A percentile compares a stretch with the other conserved stretches of the same genome.
phyloP scores from a whole-genome alignment of 2,797 vertebrate genomes.

The Hyperoplus lanceolatus region DNA sequence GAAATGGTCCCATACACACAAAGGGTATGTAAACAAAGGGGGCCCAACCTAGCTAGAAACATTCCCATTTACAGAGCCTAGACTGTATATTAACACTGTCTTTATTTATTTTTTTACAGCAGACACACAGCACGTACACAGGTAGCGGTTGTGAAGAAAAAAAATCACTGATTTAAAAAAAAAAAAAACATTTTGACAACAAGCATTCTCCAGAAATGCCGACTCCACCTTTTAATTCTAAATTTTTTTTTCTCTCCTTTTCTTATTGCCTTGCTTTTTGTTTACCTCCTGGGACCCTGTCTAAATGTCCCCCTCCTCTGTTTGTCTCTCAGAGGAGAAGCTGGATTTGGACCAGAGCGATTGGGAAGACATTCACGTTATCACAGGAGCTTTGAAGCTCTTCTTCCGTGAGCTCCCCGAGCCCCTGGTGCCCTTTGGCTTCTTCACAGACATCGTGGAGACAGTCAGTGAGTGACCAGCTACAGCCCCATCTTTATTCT shows the following conservation, averaged over 20 bases:
- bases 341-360: slow-evolving; percentile 90
- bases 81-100: no score
- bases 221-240: slow-evolving; percentile 13
- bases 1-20: no score
- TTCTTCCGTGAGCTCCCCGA: slow-evolving; percentile 95
- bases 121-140: no score
- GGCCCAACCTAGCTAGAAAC: no score
- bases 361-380: slow-evolving; percentile 95
- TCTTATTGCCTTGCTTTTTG: slow-evolving; percentile 4
- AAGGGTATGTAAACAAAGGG: no score
- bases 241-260: slow-evolving; percentile 35
- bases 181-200: no score
- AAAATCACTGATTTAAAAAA: no score
- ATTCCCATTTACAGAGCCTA: no score
- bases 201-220: no score
- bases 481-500: not conserved
- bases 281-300: slow-evolving; percentile 42
- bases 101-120: no score
- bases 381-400: slow-evolving; percentile 94
- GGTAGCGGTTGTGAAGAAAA: no score
- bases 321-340: slow-evolving; percentile 85
- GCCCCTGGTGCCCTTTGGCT: slow-evolving; percentile 87
- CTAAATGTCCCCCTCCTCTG: slow-evolving; percentile 24
- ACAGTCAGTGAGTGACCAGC: slow-evolving; percentile 88
- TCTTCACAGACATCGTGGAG: slow-evolving; percentile 88